phyloP scores from a whole-genome alignment of 2,113 vertebrate species.

The Petromus typicus region DNA sequence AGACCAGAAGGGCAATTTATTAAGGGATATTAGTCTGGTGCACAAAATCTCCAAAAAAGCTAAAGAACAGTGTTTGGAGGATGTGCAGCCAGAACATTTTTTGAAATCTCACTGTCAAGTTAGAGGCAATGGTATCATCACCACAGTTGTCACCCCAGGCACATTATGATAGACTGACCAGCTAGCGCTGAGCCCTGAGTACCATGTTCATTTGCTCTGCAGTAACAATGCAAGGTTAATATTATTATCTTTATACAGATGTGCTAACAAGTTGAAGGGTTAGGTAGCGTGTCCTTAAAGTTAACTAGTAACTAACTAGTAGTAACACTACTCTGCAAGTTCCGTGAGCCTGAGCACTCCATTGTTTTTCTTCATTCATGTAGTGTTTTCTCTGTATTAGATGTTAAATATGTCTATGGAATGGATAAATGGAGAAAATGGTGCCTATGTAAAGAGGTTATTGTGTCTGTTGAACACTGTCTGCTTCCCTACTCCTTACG shows the following conservation, averaged over 20 bases:
- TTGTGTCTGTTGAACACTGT: background rate
- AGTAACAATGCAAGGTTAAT: background rate
- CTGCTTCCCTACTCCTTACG: background rate
- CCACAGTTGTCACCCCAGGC: background rate
- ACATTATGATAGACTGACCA: background rate
- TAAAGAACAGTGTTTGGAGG: conserved; percentile 2
- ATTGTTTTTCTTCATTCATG: background rate
- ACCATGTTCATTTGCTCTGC: background rate
- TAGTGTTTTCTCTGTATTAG: background rate
- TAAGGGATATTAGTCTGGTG: conserved; percentile 32
- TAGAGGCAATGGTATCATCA: background rate
- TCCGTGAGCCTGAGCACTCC: background rate
- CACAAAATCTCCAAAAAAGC: conserved; percentile 29
- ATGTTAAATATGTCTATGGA: background rate
- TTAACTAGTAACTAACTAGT: too few species aligned
- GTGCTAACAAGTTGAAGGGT: background rate
- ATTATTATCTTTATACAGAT: conserved; percentile 24
- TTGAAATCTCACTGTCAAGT: background rate
- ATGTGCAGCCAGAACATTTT: background rate
- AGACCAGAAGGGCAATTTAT: conserved; percentile 59
- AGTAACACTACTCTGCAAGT: background rate
- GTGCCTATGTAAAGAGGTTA: background rate
- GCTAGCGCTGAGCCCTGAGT: background rate
- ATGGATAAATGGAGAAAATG: background rate
- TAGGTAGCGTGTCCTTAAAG: background rate